Base-by-base conservation (phyloP, 2,113 vertebrate genomes). In the Romanogobio albipinnatus region DNA sequence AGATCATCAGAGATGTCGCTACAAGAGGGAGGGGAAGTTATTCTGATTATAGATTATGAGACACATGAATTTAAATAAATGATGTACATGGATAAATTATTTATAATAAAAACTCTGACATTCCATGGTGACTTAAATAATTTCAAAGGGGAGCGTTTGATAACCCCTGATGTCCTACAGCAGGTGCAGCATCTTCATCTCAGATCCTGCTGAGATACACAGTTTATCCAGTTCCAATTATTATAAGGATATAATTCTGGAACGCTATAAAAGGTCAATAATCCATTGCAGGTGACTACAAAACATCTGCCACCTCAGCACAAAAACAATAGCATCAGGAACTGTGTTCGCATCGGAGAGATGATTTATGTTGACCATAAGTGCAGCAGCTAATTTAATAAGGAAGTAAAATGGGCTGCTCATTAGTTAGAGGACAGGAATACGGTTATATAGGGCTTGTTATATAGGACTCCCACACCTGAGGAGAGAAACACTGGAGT, bases 261-360 rank as follows among this genome's bases (percentile, higher is more conserved):
- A 36, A 22, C 4, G 19, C 53, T 77, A 39, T 36, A 71, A 36
- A 76, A 58, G 51, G 9, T 77, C 33, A 59, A 59, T 59, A 59
- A 56, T 33, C 29, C 29, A 53, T 51, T 29, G 8, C 74, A 76
- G 74, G 26, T 33, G 24, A 76, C 3, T 14, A 22, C 10, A 36
- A 39, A 77, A 56, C 11, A 77, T 77, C 19, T 77, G 51, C 75
- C 0, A 33, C 3, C n/a, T 58, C 75, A 77, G 75, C 75, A 75
- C 15, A 29, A 51, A 51, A 17, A 26, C 61, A 39, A 17, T 19
- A 43, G 66, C 66, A 39, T 70, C 66, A 5, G 33, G 24, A 24
- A 61, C n/a, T 61, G 22, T 1, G 51, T n/a, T 36, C 9, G 5
- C 19, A 70, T 70, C 33, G 17, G 29, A 39, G 75, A n/a, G 53